Base-by-base conservation (phyloP, 2,888 invertebrate genomes). In the Trachelus stipa region DNA sequence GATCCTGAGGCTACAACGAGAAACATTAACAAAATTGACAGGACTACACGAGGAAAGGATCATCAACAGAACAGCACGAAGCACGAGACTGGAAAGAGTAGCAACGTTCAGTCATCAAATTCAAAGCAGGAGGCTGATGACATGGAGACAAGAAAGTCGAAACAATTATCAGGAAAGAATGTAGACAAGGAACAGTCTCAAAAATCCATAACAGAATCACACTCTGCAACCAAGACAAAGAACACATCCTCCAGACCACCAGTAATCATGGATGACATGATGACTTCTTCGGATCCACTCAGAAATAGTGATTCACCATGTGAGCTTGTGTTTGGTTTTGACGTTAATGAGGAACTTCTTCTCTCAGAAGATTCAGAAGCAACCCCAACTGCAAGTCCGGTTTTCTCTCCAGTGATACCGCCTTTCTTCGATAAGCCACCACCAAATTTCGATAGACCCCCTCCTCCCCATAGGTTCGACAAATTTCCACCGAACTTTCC, bases 261-360 rank as follows among this genome's bases (percentile, higher is more conserved):
- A 76, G 96, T 96, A 81, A 94, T 96, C 81, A 95, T 96, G 88
- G 92, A 96, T 83, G 94, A 95, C 90, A 94, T 95, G 87, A 92
- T 93, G 81, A 91, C 90, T 33, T 80, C 86, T 1, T 85, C 87
- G 4, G 91, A 91, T 75, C 73, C 85, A 73, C 81, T 84, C 69
- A 88, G 84, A 88, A 90, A 76, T 90, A 92, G 40, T 77, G 89
- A 91, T 77, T 92, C 92, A 84, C 93, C 93, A 83, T 93, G 93
- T 83, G 94, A 95, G 91, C 94, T 97, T 79, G 96, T 96, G 68
- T 97, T 97, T 91, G 96, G 96, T 23, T 96, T 96, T 91, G 96
- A 95, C 88, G 92, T 96, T 80, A 96, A 96, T 92, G 95, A 96
- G 91, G 94, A 95, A 90, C 92, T 96, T 86, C 92, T 96, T 86